Evolutionary conservation across 2,888 invertebrate species (phyloP), one percentile per base, ranked within the genome.

Genomic region (Pseudococcus longispinus): DNA sequence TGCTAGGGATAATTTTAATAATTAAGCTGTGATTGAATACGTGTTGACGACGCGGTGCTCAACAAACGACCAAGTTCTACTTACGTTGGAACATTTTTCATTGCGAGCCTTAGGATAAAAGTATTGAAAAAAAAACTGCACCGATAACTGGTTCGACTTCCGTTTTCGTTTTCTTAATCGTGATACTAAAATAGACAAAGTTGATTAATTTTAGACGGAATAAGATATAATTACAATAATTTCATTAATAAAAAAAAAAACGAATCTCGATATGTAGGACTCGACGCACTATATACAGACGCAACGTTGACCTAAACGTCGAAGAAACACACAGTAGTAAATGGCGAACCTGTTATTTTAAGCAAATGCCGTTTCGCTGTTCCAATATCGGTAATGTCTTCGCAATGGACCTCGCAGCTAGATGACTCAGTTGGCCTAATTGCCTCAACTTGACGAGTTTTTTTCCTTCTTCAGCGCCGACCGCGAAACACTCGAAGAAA

Each of bases 371-470:
- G 42, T 42, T 42, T 80, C 20, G 42, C 20, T 42, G 77, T 80
- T 80, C 77, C 77, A 80, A 80, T 80, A 80, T 80, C 77, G 42
- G 77, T 80, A 80, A 80, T 80, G 77, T 80, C 42, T 42, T 37
- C 77, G 42, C 77, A 42, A 80, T 80, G 77, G 77, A 70, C 70
- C 70, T 70, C 70, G 70, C 70, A 70, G 70, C 29, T 42, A 80
- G 77, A 80, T 80, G 77, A 80, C 20, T 80, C 77, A 80, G 77
- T n/a, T 80, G 77, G 77, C 77, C 77, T 80, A 42, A 80, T 80
- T 80, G 77, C 77, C 23, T 80, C 29, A 80, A 80, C 77, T 80
- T 80, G 77, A 42, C 77, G 42, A 80, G 77, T 80, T 80, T 80
- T 80, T 80, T 29, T 42, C 23, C 77, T 42, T 13, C 29, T 70